Evolutionary conservation across 2,113 vertebrate genomes (phyloP).

Genomic region (Sapajus apella): DNA sequence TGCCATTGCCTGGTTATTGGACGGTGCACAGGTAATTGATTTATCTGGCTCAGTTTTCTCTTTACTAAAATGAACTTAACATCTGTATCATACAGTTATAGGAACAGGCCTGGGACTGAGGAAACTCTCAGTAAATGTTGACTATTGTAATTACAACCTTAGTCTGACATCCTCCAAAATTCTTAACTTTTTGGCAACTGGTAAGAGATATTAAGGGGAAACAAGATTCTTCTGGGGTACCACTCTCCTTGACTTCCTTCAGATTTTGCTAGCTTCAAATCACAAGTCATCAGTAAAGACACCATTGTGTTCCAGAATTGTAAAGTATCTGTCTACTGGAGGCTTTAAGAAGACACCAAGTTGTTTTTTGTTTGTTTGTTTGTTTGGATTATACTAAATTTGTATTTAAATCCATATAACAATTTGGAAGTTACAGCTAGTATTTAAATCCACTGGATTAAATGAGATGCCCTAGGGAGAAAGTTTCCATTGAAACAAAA

Average conservation of each 20-base stretch:
- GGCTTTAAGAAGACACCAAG: neutral
- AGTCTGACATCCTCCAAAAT: neutral
- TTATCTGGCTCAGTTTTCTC: neutral
- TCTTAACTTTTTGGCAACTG: neutral
- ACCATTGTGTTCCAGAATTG: neutral
- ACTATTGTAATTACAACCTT: neutral
- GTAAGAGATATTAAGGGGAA: neutral
- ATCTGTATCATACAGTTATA: neutral
- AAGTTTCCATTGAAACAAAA: neutral
- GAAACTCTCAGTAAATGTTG: neutral
- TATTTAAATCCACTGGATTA: neutral
- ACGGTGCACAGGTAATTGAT: neutral
- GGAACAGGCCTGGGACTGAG: neutral
- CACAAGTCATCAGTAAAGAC: neutral
- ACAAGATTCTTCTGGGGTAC: neutral
- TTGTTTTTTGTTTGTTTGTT: neutral
- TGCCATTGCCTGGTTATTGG: neutral
- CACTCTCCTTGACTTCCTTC: neutral
- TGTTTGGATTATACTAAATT: neutral
- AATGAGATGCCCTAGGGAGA: neutral
- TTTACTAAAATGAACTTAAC: neutral
- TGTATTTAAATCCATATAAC: neutral
- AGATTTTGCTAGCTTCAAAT: neutral
- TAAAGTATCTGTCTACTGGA: neutral
- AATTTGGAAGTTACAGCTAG: too few relatives aligned